Conservation (phyloP, 2,888 invertebrate genomes). For the Acleris laterana region DNA sequence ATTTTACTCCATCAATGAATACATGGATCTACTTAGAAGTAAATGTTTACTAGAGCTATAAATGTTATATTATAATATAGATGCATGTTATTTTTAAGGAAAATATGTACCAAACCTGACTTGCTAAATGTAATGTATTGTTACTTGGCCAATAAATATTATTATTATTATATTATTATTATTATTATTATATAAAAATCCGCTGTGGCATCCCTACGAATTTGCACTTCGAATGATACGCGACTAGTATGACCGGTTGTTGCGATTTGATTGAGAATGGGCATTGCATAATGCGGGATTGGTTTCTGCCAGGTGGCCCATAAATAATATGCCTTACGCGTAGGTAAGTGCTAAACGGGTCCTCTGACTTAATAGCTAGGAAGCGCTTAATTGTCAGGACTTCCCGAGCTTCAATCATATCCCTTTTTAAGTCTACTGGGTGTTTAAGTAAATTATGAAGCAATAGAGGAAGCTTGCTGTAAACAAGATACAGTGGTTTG, state of each 20-base stretch:
- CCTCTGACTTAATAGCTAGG: constrained; percentile 30
- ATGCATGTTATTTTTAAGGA: too few relatives aligned
- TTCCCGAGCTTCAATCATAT: constrained; percentile 18
- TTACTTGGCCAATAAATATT: too few relatives aligned
- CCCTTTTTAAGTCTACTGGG: constrained; percentile 10
- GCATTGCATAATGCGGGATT: constrained; percentile 75
- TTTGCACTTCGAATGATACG: constrained; percentile 2
- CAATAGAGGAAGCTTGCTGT: background rate
- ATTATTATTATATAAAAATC: background rate
- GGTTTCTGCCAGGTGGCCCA: constrained; percentile 32
- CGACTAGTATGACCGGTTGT: constrained; percentile 66
- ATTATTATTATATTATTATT: too few relatives aligned
- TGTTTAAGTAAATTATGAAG: constrained; percentile 18
- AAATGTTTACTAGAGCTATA: too few relatives aligned
- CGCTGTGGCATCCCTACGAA: constrained; percentile 13
- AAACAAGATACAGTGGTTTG: constrained; percentile 20
- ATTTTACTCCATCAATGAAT: too few relatives aligned
- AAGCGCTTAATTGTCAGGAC: constrained; percentile 30
- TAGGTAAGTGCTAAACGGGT: constrained; percentile 33
- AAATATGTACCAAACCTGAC: too few relatives aligned
- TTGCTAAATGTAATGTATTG: too few relatives aligned
- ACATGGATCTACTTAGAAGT: too few relatives aligned
- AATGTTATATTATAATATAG: too few relatives aligned
- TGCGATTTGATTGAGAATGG: constrained; percentile 75
- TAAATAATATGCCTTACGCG: constrained; percentile 21